Evolutionary conservation across 2,888 invertebrate species (phyloP).

Genomic region (Sinelater perroti): DNA sequence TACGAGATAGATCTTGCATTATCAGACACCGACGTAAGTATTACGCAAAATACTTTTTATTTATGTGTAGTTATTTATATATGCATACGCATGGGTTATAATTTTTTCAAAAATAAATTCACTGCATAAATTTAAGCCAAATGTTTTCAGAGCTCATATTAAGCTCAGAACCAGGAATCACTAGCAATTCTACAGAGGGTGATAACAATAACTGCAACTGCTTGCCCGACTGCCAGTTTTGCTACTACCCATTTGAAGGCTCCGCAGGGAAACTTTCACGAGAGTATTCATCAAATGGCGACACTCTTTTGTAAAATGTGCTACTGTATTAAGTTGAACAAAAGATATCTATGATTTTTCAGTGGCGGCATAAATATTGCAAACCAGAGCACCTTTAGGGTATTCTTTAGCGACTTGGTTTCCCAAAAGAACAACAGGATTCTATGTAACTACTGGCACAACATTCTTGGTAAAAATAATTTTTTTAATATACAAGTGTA

Average conservation of each 20-base stretch:
- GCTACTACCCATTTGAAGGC: slow-evolving; percentile 70
- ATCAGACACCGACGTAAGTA: slow-evolving; percentile 53
- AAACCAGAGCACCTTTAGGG: slow-evolving; percentile 68
- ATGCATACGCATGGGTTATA: not conserved
- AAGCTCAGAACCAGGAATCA: not conserved
- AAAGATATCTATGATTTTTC: no score
- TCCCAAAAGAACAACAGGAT: slow-evolving; percentile 72
- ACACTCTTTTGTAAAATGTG: slow-evolving; percentile 63
- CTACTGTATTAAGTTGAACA: no score
- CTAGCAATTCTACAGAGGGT: not conserved
- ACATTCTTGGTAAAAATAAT: slow-evolving; percentile 73
- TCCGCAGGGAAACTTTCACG: slow-evolving; percentile 61
- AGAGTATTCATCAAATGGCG: slow-evolving; percentile 57
- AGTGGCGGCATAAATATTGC: slow-evolving; percentile 56
- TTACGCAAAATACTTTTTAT: not conserved
- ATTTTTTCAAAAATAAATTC: not conserved
- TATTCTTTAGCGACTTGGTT: slow-evolving; percentile 73
- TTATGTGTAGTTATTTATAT: not conserved
- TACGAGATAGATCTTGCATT: slow-evolving; percentile 41
- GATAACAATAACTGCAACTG: slow-evolving; percentile 58
- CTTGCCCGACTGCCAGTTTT: slow-evolving; percentile 70
- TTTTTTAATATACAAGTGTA: no score
- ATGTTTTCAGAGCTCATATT: slow-evolving; percentile 11
- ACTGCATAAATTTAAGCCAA: slow-evolving; percentile 6
- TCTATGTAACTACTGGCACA: slow-evolving; percentile 74